These are phyloP conservation scores for Brachionus plicatilis DNA, from an alignment of 1,140 invertebrate species.

Conservation along the genomic window DNA sequence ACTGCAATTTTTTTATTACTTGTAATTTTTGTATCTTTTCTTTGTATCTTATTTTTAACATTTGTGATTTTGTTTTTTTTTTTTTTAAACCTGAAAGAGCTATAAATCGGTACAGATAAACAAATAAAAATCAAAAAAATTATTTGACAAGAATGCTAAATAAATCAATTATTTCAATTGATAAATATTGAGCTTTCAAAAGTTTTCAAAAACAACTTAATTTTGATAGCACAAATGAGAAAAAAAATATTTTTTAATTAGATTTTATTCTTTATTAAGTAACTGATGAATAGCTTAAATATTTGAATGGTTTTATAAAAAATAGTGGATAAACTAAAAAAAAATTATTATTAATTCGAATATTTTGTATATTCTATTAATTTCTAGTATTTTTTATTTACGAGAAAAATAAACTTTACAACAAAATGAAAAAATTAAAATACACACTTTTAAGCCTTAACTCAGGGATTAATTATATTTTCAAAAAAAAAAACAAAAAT, in stretches of 20 bases:
- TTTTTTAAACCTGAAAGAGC: too few relatives aligned
- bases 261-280: background rate
- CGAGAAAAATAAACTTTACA: constrained; percentile 1
- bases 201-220: background rate
- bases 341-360: background rate
- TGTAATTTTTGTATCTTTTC: too few relatives aligned
- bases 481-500: background rate
- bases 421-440: background rate
- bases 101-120: too few relatives aligned
- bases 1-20: too few relatives aligned
- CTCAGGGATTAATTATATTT: background rate
- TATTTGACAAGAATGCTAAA: too few relatives aligned
- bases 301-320: background rate
- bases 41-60: too few relatives aligned
- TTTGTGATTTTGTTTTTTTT: too few relatives aligned
- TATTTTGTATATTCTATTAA: background rate
- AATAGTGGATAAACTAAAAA: background rate
- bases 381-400: background rate
- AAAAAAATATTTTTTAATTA: background rate
- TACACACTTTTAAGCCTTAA: background rate
- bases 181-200: too few relatives aligned
- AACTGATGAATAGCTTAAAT: background rate
- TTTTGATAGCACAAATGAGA: background rate
- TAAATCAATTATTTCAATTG: too few relatives aligned
- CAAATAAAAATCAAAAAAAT: too few relatives aligned